Base-by-base conservation (phyloP, 2,797 vertebrate species). In the Gephyroberyx darwinii region DNA sequence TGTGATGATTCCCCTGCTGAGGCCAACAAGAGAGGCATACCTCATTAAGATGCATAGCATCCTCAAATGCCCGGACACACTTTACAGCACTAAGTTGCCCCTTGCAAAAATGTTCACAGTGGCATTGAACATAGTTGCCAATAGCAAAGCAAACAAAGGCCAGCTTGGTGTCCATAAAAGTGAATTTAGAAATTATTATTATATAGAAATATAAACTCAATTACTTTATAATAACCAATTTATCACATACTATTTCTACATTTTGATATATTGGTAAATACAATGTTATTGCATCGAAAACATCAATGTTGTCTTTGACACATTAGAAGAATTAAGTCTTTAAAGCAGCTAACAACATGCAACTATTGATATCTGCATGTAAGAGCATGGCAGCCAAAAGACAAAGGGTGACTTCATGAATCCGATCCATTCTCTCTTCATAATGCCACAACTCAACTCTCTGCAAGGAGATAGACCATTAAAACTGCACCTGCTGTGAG, bases 31-130 rank as follows among this genome's bases (percentile, higher is more conserved):
- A 89, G 89, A 91, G 84, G 88, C 84, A 83, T 77, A 87, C 80
- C 89, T 92, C 89, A 92, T 92, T 92, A 91, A 89, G 86, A 92
- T 92, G 91, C 90, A 90, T 79, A 57, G 82, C 84, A 78, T 89
- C 85, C 80, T 86, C 71, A 35, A 84, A 87, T 69, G 77, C 87
- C 76, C 57, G 55, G 84, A 74, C 87, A 79, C 81, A 81, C 78
- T 89, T 86, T 86, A 84, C 73, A 84, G 62, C 83, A 77, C 73
- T 64, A 62, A 87, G 76, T 83, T 84, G 74, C 65, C 73, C 81
- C 59, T 65, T 69, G 68, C 69, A 78, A 81, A 80, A 80, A 79
- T 68, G n/a, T 78, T 79, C 70, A 69, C 64, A 57, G 54, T 19
- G 70, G 63, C 68, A 50, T 14, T 59, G 58, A 78, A 78, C 80